Evolutionary conservation across 1,140 invertebrate species (phyloP).

Genomic region (Drosophila quadrilineata): DNA sequence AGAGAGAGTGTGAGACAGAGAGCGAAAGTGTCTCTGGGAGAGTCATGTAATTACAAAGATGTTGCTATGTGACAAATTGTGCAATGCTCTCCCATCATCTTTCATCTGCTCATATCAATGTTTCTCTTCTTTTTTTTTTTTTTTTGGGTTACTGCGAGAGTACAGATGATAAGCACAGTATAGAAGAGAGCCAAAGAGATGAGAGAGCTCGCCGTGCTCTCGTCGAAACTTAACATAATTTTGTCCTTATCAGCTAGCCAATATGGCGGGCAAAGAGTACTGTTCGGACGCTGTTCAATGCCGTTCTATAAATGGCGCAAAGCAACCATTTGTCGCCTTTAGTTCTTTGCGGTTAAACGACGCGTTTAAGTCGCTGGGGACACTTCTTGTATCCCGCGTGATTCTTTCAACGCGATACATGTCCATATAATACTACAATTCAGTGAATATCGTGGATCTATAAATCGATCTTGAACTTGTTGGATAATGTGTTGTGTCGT

Average conservation of each 20-base stretch:
- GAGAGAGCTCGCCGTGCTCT: conserved; percentile 1
- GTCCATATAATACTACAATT: too few relatives aligned
- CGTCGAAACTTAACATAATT: conserved; percentile 7
- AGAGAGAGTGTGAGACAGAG: background rate
- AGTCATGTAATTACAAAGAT: too few relatives aligned
- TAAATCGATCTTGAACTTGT: background rate
- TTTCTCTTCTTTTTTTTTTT: background rate
- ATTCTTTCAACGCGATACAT: conserved; percentile 1
- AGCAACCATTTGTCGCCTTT: conserved; percentile 51
- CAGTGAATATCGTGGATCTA: background rate
- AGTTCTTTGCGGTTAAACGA: conserved; percentile 62
- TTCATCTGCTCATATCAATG: background rate
- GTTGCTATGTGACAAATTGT: too few relatives aligned
- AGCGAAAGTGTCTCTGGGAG: too few relatives aligned
- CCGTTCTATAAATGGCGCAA: conserved; percentile 62
- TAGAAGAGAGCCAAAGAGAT: too few relatives aligned
- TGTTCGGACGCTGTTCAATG: background rate
- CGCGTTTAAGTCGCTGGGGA: conserved; percentile 44
- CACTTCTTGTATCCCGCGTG: background rate
- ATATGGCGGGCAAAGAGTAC: conserved; percentile 4
- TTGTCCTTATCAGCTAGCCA: conserved; percentile 63
- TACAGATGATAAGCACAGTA: too few relatives aligned
- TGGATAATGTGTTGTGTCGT: conserved; percentile 56
- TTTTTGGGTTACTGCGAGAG: background rate
- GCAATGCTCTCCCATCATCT: background rate